These are phyloP conservation scores for Cryptus viduatorius DNA, from an alignment of 2,888 invertebrate species.

Conservation along the genomic window DNA sequence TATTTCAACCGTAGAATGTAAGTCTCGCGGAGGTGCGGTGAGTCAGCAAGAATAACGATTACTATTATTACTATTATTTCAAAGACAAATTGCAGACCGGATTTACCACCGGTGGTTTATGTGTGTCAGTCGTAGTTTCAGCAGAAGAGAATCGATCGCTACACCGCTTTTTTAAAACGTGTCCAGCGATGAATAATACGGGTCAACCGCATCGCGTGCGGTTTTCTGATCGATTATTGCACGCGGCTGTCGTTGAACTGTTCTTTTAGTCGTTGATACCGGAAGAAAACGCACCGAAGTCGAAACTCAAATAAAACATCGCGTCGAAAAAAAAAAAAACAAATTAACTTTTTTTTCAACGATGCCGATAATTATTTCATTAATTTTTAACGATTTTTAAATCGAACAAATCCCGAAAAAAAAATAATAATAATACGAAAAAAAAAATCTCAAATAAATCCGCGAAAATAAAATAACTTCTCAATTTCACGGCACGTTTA, in stretches of 20 bases:
- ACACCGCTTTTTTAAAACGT: background rate
- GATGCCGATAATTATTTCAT: no score
- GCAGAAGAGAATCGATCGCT: slow-evolving; percentile 53
- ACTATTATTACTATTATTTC: slow-evolving; percentile 49
- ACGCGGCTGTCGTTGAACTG: background rate
- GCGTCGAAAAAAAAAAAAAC: no score
- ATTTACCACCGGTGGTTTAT: slow-evolving; percentile 42
- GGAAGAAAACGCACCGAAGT: no score
- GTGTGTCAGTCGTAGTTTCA: slow-evolving; percentile 51
- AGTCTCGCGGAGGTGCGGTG: slow-evolving; percentile 31
- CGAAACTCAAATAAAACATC: no score
- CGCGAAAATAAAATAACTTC: slow-evolving; percentile 68
- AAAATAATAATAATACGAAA: background rate
- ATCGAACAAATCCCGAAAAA: background rate
- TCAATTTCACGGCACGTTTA: slow-evolving; percentile 80
- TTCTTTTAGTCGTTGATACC: background rate
- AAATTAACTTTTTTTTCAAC: no score
- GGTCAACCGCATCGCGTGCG: background rate
- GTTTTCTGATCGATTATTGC: slow-evolving; percentile 10
- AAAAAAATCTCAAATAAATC: background rate
- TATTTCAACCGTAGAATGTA: slow-evolving; percentile 36
- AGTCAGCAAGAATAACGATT: slow-evolving; percentile 54
- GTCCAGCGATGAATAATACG: slow-evolving; percentile 37
- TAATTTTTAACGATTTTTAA: no score
- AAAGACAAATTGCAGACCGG: slow-evolving; percentile 41